Base-by-base conservation (phyloP, 2,888 invertebrate species). In the Coenonympha arcania region DNA sequence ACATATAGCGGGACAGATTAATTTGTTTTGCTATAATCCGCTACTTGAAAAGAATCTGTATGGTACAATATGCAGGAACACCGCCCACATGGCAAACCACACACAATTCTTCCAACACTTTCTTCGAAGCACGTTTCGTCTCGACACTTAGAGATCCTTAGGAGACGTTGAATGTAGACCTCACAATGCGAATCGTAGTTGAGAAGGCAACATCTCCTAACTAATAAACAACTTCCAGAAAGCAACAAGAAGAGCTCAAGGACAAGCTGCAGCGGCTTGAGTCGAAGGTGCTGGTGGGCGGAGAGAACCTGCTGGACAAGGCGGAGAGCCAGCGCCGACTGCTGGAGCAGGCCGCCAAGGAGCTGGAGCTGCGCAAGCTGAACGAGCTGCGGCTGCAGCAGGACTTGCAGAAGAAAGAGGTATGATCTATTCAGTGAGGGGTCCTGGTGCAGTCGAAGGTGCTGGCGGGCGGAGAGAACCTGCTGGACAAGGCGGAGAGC, bases 231-330 rank as follows among this genome's bases (percentile, higher is more conserved):
- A 2, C 1, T 31, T 34, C 3, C 1, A 87, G 86, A 58, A 84
- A 81, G 63, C 96, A 96, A 69, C 96, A 96, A 71, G 92, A 93
- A 56, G 91, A 92, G 43, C 73, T 98, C 4, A 89, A 93, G 51
- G 92, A 94, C 52, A 97, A 98, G 71, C 90, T 99, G 49, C 90
- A 92, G 56, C 93, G 93, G 5, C 89, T 99, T 42, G 97, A 99
- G 75, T 95, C 95, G 59, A 98, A 98, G 78, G 96, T 99, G 48
- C 89, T 99, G 16, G 95, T 99, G 0, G 99, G 99, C 0, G 99
- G 99, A 0, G 99, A 98, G 84, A 99, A 99, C 84, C 88, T 99
- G 5, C 87, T 99, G 56, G 99, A 99, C 74, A 98, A 98, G 74
- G 98, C 98, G 0, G 96, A 98, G 71, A 92, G 95, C 0, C 99